phyloP scores from a whole-genome alignment of 2,797 vertebrate species.

The Poliocrania exsul region DNA sequence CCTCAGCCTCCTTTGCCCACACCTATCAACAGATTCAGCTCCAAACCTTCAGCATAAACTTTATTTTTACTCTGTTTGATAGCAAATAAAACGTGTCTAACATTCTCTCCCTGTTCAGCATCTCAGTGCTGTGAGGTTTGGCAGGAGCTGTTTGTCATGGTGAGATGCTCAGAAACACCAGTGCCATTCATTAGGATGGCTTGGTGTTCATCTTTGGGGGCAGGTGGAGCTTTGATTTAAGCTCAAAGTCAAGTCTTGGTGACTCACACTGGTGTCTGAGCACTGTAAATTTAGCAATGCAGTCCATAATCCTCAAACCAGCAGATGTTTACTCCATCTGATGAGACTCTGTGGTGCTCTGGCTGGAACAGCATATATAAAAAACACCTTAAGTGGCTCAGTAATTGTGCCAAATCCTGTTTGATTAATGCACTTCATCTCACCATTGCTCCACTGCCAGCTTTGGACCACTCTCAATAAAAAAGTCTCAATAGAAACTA shows the following conservation, averaged over 20 bases:
- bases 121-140: accelerated
- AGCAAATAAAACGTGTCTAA: accelerated
- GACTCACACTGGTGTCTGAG: neutral
- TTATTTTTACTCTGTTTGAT: neutral
- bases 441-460: neutral
- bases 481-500: neutral
- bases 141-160: neutral
- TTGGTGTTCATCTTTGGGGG: neutral
- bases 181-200: neutral
- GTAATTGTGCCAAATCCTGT: neutral
- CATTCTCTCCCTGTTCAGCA: neutral
- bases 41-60: neutral
- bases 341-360: neutral
- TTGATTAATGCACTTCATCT: neutral
- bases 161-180: no score
- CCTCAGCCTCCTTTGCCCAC: neutral
- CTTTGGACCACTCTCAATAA: neutral
- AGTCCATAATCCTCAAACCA: neutral
- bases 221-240: neutral
- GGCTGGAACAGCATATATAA: neutral
- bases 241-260: neutral
- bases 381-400: neutral
- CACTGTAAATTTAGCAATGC: neutral
- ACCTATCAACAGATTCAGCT: neutral
- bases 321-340: neutral